Conservation (phyloP, 2,888 invertebrate genomes). For the Leistus spinibarbis region DNA sequence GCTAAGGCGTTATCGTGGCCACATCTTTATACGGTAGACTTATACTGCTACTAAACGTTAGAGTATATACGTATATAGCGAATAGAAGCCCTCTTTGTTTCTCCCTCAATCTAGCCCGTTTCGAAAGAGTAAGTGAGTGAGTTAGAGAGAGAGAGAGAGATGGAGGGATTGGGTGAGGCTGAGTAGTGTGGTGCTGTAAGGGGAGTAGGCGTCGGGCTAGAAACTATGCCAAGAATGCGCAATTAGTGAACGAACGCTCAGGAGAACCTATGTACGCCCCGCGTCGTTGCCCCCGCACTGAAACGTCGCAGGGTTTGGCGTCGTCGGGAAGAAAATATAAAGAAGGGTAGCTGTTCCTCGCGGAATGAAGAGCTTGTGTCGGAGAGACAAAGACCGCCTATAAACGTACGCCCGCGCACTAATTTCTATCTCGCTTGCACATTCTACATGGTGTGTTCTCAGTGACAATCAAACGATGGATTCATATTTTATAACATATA, state of each 20-base stretch:
- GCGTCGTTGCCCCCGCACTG: background rate
- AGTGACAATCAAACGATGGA: background rate
- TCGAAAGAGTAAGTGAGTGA: too few species aligned
- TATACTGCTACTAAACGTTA: background rate
- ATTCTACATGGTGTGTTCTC: background rate
- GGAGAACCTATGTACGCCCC: conserved; percentile 42
- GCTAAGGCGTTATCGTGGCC: conserved; percentile 3
- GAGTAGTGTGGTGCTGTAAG: background rate
- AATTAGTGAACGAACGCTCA: conserved; percentile 87
- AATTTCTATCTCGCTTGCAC: background rate
- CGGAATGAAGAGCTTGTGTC: conserved; percentile 52
- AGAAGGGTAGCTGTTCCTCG: conserved; percentile 63
- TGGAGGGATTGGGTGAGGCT: background rate
- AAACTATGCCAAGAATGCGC: conserved; percentile 97
- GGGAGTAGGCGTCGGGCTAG: conserved; percentile 69
- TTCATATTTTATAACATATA: background rate
- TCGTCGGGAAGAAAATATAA: conserved; percentile 71
- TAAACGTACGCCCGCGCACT: background rate
- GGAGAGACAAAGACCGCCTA: background rate
- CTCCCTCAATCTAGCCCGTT: background rate
- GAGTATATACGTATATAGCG: background rate
- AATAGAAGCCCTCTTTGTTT: background rate
- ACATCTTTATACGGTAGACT: background rate
- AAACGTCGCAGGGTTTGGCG: conserved; percentile 47
- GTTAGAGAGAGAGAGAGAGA: background rate